Base-by-base conservation (phyloP, 2,888 invertebrate species). In the Autographa pulchrina region DNA sequence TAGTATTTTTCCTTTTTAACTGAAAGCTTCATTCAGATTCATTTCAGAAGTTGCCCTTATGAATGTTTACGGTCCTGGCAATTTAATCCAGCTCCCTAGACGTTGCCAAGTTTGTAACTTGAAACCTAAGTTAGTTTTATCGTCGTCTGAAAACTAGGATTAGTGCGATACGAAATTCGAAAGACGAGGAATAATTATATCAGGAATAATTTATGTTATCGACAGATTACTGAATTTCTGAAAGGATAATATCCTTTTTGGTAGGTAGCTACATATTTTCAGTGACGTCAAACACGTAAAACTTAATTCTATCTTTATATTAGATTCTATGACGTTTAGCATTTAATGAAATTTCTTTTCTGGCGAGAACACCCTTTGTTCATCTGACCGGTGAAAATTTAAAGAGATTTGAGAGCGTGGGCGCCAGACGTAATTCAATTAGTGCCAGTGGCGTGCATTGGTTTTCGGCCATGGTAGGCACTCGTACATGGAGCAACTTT, bases 321-420 rank as follows among this genome's bases (percentile, higher is more conserved):
- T 20, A 14, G 38, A 43, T 43, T 20, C 20, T 8, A 9, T 54
- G 52, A 52, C 54, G 20, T 9, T 20, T 18, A 16, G 11, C 18
- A 25, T 25, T 25, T 56, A 25, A 56, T 56, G 3, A 56, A 14
- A 13, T 25, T 25, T 20, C 25, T 56, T 56, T 56, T 25, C 20
- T 20, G 54, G 2, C 54, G n/a, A 56, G 20, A 13, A 20, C 18
- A 13, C 9, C 20, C 20, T 25, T 56, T 56, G 54, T 56, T 56
- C 54, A 25, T 56, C 54, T 56, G 54, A 25, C 54, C 20, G 54
- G 54, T 56, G 54, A 56, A 56, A 56, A 60, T 71, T 73, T 76
- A 52, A 35, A 54, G 16, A 52, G 78, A 68, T 78, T 64, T 56
- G 35, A n/a, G 52, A 52, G 73, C 54, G 54, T 56, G 20, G 54